Evolutionary conservation across 2,113 vertebrate genomes (phyloP), one percentile per base, ranked within the genome.

Genomic region (Pelodiscus sinensis): DNA sequence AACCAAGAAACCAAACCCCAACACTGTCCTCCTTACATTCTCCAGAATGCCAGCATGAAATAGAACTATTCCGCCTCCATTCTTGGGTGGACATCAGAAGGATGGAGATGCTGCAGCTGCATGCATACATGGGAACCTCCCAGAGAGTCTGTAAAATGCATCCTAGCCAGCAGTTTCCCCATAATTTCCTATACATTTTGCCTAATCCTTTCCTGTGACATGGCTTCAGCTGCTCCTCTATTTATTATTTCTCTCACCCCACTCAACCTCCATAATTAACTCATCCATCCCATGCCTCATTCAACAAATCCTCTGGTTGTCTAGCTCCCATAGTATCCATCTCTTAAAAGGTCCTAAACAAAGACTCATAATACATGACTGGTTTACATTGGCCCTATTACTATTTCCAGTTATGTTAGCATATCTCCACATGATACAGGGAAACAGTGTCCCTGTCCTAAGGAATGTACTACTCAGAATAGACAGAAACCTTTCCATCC

Each of bases 151-250:
- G 31, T 92, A 91, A 96, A 35, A 84, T 25, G 79, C 24, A 25
- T 6, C 6, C 35, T 80, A 85, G 91, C 58, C 79, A 87, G 84
- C 92, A 82, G 82, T 82, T 92, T 92, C 91, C 82, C 85, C 93
- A n/a, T n/a, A 86, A 88, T 90, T 95, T 85, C 88, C 85, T 56
- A 35, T 73, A 78, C 71, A 85, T 60, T 58, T 25, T 58, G 24
- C 58, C 58, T 60, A 31, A 31, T 21, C 87, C 79, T 87, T 73
- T 3, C 84, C 56, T 92, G 81, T 29, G 52, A 9, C 14, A 85
- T 31, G 1, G 19, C 38, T 88, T 90, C 73, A 86, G 24, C 51
- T 93, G 88, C 80, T 79, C 38, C 78, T 24, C 52, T 5, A 91
- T 80, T 38, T 90, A 84, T 90, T 82, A 29, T 12, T 92, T 90